phyloP scores from a whole-genome alignment of 30 jellyfish, hydroid and myxozoan genomes.

The Turritopsis rubra region DNA sequence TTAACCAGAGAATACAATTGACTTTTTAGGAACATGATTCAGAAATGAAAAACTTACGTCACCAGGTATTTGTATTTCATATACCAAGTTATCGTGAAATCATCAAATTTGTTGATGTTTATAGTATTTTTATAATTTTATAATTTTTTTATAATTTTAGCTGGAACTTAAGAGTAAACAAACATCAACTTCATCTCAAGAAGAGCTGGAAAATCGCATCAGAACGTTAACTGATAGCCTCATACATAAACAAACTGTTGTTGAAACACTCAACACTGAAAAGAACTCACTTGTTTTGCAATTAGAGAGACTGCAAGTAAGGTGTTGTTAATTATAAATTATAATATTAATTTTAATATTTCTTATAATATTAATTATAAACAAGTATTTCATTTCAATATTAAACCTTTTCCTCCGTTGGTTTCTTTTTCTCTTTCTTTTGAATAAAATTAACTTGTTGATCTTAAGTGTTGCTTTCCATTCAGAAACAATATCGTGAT shows the following conservation, averaged over 20 bases:
- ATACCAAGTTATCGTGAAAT: too few relatives aligned
- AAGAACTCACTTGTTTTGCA: constrained; percentile 78
- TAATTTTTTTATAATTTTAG: constrained; percentile 37
- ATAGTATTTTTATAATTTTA: too few relatives aligned
- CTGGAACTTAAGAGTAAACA: constrained; percentile 25
- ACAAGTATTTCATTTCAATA: neutral
- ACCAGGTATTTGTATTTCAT: too few relatives aligned
- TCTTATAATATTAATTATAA: neutral
- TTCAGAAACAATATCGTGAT: constrained; percentile 29
- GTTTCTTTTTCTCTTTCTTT: neutral
- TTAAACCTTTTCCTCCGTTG: neutral
- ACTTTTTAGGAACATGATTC: constrained; percentile 57
- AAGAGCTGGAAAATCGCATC: constrained; percentile 83
- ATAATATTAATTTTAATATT: neutral
- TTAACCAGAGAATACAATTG: too few relatives aligned
- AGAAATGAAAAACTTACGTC: constrained; percentile 48
- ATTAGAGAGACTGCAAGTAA: constrained; percentile 82
- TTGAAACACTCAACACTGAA: constrained; percentile 89
- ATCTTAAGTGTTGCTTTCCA: neutral
- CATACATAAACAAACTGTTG: constrained; percentile 74
- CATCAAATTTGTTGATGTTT: too few relatives aligned
- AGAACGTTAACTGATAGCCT: constrained; percentile 80
- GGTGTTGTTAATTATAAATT: neutral
- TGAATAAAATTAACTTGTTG: neutral
- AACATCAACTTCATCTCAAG: constrained; percentile 69